Conservation (phyloP, 2,888 invertebrate genomes). For the Cepaea hortensis region DNA sequence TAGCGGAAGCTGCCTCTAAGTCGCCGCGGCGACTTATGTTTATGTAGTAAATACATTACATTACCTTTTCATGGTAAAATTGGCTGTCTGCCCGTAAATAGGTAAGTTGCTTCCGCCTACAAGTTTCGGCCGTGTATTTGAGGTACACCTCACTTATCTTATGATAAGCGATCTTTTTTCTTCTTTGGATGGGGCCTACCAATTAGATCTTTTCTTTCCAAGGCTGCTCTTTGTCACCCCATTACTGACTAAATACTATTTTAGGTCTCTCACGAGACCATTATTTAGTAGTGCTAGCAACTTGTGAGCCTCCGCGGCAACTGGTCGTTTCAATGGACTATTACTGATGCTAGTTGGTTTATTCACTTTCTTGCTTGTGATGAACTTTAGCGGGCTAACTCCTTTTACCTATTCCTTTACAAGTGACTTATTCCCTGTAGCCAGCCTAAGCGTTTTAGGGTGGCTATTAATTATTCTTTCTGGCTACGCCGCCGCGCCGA, state of each 20-base stretch:
- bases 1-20: constrained; percentile 85
- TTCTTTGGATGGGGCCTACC: constrained; percentile 51
- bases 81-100: neutral
- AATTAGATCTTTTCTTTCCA: no score
- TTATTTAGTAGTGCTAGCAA: no score
- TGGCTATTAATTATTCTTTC: constrained; percentile 83
- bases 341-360: no score
- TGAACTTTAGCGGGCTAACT: constrained; percentile 83
- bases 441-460: constrained; percentile 81
- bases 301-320: no score
- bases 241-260: no score
- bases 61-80: constrained; percentile 7
- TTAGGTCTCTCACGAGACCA: no score
- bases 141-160: neutral
- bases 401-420: constrained; percentile 85
- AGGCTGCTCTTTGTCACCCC: no score
- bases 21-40: no score
- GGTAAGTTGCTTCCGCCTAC: neutral
- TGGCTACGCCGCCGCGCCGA: constrained; percentile 82
- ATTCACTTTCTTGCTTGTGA: constrained; percentile 74
- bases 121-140: constrained; percentile 30
- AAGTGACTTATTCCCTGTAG: constrained; percentile 81
- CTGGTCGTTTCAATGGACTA: no score
- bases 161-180: constrained; percentile 19
- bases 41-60: constrained; percentile 49